Conservation (phyloP, 2,797 vertebrate species). For the Cephalopachus bancanus region DNA sequence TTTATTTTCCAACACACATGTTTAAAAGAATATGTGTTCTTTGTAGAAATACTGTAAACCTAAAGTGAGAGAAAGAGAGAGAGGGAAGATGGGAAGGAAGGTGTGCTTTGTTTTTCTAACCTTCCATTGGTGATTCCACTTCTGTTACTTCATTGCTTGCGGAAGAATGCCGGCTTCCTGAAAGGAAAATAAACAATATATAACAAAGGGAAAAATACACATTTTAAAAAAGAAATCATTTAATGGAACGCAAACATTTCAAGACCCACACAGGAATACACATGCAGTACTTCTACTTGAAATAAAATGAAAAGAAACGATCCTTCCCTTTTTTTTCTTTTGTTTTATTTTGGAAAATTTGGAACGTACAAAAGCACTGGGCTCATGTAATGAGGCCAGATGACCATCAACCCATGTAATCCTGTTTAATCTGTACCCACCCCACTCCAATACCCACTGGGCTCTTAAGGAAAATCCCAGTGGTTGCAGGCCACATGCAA, state of each 20-base stretch:
- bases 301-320: neutral
- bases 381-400: neutral
- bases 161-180: conserved; percentile 79
- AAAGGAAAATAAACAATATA: conserved; percentile 61
- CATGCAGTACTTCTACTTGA: neutral
- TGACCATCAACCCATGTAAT: neutral
- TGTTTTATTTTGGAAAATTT: neutral
- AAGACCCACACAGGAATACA: neutral
- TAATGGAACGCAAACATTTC: neutral
- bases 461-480: neutral
- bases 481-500: neutral
- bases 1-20: neutral
- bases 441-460: fast-evolving
- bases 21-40: neutral
- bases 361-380: neutral
- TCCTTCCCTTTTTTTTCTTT: neutral
- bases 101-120: conserved; percentile 65
- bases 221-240: neutral
- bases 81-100: too few relatives aligned
- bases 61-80: neutral
- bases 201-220: neutral
- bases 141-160: conserved; percentile 75
- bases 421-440: neutral
- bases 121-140: conserved; percentile 82
- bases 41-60: neutral